Base-by-base conservation (phyloP, 2,888 invertebrate species). In the Dioctria rufipes region DNA sequence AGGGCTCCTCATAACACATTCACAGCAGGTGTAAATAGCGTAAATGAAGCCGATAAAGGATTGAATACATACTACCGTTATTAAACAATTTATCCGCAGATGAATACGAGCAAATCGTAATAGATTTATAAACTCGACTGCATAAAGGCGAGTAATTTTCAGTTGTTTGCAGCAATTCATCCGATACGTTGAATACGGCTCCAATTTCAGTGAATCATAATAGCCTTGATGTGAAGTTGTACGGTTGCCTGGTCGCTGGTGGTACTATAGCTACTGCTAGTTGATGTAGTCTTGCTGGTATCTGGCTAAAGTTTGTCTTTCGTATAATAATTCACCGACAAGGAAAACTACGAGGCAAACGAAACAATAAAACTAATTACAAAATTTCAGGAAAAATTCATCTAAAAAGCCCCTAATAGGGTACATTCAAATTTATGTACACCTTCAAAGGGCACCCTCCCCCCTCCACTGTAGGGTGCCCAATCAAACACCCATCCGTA, bases 311-410 rank as follows among this genome's bases (percentile, higher is more conserved):
- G 73, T 73, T 73, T 73, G 73, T 60, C 54, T 58, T 73, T 42
- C 58, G 73, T 40, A 54, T 39, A 71, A 11, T 46, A 37, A 49
- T 5, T 54, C 54, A 54, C 54, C 3, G 46, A 43, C 9, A 60
- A 37, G n/a, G n/a, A 63, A 8, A 63, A 37, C 37, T 3, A 25
- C 49, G 13, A 25, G 63, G 49, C 46, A 39, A 39, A 49, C 58
- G 80, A 63, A 81, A 81, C 81, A 81, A 81, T 81, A 78, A 81
- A 81, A 81, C 81, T 81, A 81, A 81, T 81, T 81, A 81, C 69
- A 65, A 80, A 65, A 79, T 79, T 75, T 65, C 63, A 78, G 37
- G 63, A 49, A 75, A 81, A 81, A 81, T 80, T 63, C 78, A 69
- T 80, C 81, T 78, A 78, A 80, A 80, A 80, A 71, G 65, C 42